Evolutionary conservation across 2,888 invertebrate genomes (phyloP).

Genomic region (Drosophila mayaguana): DNA sequence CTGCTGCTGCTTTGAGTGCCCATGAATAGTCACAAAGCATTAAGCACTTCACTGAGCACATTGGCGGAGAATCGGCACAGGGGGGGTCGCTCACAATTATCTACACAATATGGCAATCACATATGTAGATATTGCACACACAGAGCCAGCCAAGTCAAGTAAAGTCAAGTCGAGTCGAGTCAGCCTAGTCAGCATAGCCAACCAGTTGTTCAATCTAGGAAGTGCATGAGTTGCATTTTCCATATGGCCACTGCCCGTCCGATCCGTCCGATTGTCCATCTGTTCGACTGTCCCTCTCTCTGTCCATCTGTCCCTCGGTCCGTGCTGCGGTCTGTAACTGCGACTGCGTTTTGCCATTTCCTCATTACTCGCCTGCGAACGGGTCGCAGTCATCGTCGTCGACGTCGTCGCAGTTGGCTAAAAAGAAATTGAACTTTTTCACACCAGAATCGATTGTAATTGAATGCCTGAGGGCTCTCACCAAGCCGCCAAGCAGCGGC

Average conservation of each 20-base stretch:
- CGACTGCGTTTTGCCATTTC: conserved; percentile 71
- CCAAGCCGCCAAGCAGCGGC: conserved; percentile 53
- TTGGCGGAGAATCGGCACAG: conserved; percentile 13
- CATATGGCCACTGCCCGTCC: conserved; percentile 69
- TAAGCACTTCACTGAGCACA: conserved; percentile 70
- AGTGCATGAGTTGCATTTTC: conserved; percentile 81
- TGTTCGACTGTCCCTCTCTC: conserved; percentile 48
- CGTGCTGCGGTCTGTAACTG: conserved; percentile 35
- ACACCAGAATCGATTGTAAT: conserved; percentile 84
- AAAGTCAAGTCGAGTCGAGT: conserved; percentile 53
- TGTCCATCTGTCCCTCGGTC: conserved; percentile 24
- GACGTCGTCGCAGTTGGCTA: conserved; percentile 52
- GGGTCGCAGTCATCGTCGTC: conserved; percentile 57
- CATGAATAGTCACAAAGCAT: conserved; percentile 81
- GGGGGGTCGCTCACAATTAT: conserved; percentile 70
- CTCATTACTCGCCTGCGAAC: conserved; percentile 76
- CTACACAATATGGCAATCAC: conserved; percentile 82
- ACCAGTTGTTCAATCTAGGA: conserved; percentile 82
- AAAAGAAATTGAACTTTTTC: conserved; percentile 83
- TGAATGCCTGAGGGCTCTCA: conserved; percentile 79
- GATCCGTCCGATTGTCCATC: conserved; percentile 26
- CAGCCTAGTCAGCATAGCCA: conserved; percentile 63
- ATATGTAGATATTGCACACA: conserved; percentile 79
- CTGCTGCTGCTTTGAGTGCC: conserved; percentile 72
- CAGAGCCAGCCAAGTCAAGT: conserved; percentile 40